phyloP scores from a whole-genome alignment of 2,797 vertebrate species.

The Leuciscus waleckii region DNA sequence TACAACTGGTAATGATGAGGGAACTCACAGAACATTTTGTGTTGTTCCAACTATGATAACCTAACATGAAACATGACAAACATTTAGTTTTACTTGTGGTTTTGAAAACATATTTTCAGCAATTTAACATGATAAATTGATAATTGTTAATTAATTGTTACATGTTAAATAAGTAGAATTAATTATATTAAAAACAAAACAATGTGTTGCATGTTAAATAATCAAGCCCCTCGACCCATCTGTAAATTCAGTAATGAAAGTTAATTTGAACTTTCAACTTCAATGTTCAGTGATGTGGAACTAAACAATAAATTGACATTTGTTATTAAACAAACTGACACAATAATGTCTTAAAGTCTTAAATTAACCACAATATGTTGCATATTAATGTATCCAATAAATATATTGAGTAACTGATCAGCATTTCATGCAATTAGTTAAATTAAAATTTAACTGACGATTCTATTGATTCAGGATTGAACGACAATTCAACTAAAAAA shows the following conservation, averaged over 20 bases:
- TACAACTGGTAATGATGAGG: background rate
- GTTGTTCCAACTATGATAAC: background rate
- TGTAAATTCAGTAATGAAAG: background rate
- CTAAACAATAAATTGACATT: background rate
- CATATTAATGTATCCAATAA: background rate
- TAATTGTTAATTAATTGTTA: too few relatives aligned
- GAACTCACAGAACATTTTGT: background rate
- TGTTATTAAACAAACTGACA: background rate
- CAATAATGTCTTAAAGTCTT: background rate
- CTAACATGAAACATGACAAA: background rate
- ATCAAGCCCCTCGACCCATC: background rate
- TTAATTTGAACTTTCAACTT: too few relatives aligned
- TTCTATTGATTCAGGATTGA: background rate
- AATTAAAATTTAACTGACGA: background rate
- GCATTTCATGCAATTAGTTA: background rate
- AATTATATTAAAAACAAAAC: background rate
- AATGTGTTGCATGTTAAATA: background rate
- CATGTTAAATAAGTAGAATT: background rate
- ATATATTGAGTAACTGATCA: background rate
- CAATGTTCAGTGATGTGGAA: background rate
- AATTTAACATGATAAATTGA: too few relatives aligned
- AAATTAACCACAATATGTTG: background rate
- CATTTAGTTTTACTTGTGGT: background rate
- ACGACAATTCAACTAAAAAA: background rate
- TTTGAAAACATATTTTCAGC: background rate